Conservation (phyloP, 2,113 vertebrate species). For the Rattus rattus region DNA sequence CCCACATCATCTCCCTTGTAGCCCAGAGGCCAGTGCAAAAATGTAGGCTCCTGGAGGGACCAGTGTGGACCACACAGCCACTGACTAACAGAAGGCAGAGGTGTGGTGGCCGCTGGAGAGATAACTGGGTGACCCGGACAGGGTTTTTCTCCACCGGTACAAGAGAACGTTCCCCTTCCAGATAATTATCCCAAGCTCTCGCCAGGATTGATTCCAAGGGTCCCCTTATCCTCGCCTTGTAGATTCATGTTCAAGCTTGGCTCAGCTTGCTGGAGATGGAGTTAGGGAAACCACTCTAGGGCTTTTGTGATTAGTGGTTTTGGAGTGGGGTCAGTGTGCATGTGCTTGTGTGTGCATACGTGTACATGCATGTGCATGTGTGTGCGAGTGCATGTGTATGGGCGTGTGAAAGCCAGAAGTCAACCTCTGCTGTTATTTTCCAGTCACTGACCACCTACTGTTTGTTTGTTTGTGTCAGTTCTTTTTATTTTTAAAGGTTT, state of each 20-base stretch:
- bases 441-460: not conserved
- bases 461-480: not conserved
- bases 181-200: not conserved
- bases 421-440: not conserved
- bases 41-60: not conserved
- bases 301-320: too few species aligned
- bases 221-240: not conserved
- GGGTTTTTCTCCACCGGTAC: not conserved
- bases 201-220: not conserved
- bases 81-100: not conserved
- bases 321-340: not conserved
- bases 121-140: not conserved
- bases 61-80: rapidly evolving
- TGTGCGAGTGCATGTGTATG: too few species aligned
- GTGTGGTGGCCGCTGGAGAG: not conserved
- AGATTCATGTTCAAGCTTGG: not conserved
- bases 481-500: too few species aligned
- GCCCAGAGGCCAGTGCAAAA: not conserved
- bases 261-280: not conserved
- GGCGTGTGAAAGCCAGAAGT: not conserved
- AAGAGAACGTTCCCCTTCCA: not conserved
- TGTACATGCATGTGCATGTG: not conserved
- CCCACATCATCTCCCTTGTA: not conserved
- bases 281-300: not conserved
- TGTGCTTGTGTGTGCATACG: not conserved